Conservation (phyloP, 2,797 vertebrate species). For the Galago senegalensis region DNA sequence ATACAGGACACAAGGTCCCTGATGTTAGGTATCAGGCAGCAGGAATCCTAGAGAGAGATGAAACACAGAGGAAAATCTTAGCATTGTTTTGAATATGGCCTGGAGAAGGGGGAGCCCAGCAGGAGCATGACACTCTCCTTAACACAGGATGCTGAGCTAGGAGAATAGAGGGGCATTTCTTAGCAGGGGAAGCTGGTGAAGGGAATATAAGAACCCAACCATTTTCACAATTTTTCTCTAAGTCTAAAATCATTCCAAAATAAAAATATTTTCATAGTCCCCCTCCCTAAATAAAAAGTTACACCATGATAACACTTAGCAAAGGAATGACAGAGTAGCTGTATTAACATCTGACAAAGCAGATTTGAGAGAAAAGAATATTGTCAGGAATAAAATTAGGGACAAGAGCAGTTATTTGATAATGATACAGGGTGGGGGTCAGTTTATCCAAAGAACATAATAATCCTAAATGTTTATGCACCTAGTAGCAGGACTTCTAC, state of each 20-base stretch:
- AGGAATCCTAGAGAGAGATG: not conserved
- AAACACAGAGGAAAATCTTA: not conserved
- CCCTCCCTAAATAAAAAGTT: not conserved
- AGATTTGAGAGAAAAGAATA: not conserved
- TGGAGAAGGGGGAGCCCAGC: not conserved
- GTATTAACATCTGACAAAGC: not conserved
- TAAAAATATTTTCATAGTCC: not conserved
- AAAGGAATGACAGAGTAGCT: not conserved
- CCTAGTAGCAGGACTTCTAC: not conserved
- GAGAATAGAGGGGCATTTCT: not conserved
- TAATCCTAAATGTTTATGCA: not conserved
- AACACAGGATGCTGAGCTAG: not conserved
- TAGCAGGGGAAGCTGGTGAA: not conserved
- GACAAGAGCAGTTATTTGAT: not conserved
- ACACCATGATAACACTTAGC: not conserved
- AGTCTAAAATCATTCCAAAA: not conserved
- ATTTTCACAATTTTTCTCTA: not conserved
- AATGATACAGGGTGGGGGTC: not conserved
- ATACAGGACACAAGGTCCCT: not conserved
- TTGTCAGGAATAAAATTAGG: not conserved
- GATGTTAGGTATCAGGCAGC: not conserved
- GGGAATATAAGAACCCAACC: not conserved
- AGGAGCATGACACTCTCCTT: fast-evolving
- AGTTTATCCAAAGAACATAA: not conserved
- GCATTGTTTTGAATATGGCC: not conserved